These are phyloP conservation scores for Verasper variegatus DNA, from an alignment of 2,113 vertebrate genomes.

Conservation along the genomic window DNA sequence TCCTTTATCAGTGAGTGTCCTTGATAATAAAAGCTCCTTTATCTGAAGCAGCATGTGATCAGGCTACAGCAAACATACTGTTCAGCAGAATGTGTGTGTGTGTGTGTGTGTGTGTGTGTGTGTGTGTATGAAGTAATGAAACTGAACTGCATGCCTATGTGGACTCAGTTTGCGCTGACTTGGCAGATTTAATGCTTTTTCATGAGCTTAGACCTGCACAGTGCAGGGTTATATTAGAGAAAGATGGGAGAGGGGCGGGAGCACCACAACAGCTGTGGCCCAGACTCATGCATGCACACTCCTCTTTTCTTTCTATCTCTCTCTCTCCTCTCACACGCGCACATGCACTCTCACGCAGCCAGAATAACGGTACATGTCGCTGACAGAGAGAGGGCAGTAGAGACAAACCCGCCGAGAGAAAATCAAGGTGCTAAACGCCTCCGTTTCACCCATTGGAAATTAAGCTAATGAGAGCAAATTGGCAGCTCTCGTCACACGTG, in stretches of 20 bases:
- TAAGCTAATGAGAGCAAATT: constrained; percentile 15
- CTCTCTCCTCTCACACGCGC: background rate
- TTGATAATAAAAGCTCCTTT: constrained; percentile 56
- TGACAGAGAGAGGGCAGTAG: constrained; percentile 62
- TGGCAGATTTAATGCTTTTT: constrained; percentile 46
- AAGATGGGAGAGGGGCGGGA: constrained; percentile 9
- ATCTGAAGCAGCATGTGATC: constrained; percentile 45
- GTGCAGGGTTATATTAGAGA: constrained; percentile 52
- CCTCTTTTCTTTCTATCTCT: background rate
- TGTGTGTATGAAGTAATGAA: constrained; percentile 47
- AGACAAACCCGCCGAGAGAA: constrained; percentile 31
- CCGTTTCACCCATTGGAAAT: constrained; percentile 5
- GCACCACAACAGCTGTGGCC: constrained; percentile 45
- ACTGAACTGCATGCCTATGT: constrained; percentile 52
- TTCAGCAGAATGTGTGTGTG: constrained; percentile 33
- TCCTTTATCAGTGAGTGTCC: constrained; percentile 22
- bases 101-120: constrained; percentile 15
- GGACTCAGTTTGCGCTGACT: constrained; percentile 55
- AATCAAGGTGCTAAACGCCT: background rate
- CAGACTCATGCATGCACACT: constrained; percentile 10
- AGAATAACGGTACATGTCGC: constrained; percentile 3
- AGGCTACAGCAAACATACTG: constrained; percentile 18
- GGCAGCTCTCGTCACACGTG: background rate
- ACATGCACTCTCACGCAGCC: background rate
- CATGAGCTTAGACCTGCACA: constrained; percentile 53